Evolutionary conservation across 2,797 vertebrate species (phyloP), one percentile per base, ranked within the genome.

Genomic region (Atherinosoma microstoma): DNA sequence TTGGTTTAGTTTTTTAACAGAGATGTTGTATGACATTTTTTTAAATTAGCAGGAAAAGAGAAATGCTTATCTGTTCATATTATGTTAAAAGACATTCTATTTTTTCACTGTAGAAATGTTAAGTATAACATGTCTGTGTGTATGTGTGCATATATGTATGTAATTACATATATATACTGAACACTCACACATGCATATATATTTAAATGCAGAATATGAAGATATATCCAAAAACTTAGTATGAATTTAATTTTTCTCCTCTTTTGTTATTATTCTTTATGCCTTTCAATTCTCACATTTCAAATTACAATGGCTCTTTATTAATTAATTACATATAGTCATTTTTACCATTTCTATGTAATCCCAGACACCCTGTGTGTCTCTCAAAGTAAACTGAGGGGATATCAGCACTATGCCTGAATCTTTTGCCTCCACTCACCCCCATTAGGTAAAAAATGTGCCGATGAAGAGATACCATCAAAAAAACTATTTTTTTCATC

Each of bases 1-100:
- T 90, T 64, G 51, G 29, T 91, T 94, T 90, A 75, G 80, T 89
- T 95, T 96, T 73, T 93, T 93, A 96, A 97, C 96, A 96, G 94
- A 96, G 91, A 91, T 94, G 93, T 95, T 95, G 94, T 95, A 95
- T 93, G 73, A 67, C 73, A 63, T 56, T 30, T 93, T 96, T 87
- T 73, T 87, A 30, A 67, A 73, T 93, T 90, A 83, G 89, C 89
- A 81, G 89, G 84, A 91, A 93, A 93, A 93, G 91, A 95, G 85
- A 94, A 94, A 94, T 92, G 95, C 94, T 96, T 95, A 94, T 96
- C 94, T 97, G 95, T 96, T 96, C 96, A 95, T 95, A 95, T 96
- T 97, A 94, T 93, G 95, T 97, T 96, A 77, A 96, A 96, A 97
- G 95, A 97, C 96, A 95, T 97, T 97, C 95, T 97, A 96, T 97